phyloP scores from a whole-genome alignment of 2,113 vertebrate genomes.

The Trochalopteron elliotii region DNA sequence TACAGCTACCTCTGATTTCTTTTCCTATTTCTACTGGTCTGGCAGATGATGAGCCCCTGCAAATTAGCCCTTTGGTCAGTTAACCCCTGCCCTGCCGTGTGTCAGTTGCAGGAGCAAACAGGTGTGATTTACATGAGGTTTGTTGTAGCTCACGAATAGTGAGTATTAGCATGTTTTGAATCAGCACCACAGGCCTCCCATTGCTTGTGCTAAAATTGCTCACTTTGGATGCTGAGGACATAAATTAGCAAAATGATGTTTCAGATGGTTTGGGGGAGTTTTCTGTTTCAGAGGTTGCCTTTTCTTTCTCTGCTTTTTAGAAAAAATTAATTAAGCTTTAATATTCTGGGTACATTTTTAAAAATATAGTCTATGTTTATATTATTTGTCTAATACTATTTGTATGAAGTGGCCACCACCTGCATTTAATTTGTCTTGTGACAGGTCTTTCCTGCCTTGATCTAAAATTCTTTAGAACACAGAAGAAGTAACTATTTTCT shows the following conservation, averaged over 20 bases:
- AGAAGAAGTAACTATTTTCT: constrained; percentile 24
- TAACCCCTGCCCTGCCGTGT: neutral
- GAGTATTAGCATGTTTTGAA: neutral
- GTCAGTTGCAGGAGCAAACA: neutral
- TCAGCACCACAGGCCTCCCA: neutral
- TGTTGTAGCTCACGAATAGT: neutral
- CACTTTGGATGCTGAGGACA: neutral
- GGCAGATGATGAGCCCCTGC: neutral
- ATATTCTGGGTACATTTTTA: neutral
- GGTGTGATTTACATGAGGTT: neutral
- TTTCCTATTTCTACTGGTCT: neutral
- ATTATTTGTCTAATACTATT: constrained; percentile 24
- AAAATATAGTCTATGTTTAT: constrained; percentile 13
- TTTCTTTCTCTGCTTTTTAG: neutral
- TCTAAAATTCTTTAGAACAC: constrained; percentile 40
- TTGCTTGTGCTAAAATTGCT: neutral
- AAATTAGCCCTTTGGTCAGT: neutral
- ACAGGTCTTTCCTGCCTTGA: constrained; percentile 34
- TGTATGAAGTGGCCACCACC: constrained; percentile 20
- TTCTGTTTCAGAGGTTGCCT: neutral
- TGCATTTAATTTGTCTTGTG: constrained; percentile 57
- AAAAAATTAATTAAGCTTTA: neutral
- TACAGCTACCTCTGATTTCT: neutral
- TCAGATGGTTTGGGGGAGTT: neutral
- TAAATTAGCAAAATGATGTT: neutral